Conservation (phyloP, 1,140 invertebrate species). For the Ericerus pela region DNA sequence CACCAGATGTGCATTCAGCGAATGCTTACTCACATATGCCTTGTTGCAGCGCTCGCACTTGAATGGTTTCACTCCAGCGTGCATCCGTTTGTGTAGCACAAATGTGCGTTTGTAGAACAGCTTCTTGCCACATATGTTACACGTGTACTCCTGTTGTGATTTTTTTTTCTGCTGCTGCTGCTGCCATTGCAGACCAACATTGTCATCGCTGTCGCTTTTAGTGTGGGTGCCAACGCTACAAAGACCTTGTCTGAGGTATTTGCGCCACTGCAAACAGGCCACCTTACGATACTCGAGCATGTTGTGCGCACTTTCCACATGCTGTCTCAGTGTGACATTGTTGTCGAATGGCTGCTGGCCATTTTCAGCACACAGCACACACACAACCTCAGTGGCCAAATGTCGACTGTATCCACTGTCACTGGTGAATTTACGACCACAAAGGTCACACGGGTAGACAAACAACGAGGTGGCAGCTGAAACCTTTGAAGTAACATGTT, state of each 20-base stretch:
- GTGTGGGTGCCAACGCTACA: neutral
- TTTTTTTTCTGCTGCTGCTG: too few species aligned
- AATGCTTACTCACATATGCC: neutral
- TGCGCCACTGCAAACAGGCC: neutral
- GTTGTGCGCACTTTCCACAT: neutral
- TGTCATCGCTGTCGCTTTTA: too few species aligned
- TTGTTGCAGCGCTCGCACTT: neutral
- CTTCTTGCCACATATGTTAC: slow-evolving; percentile 9
- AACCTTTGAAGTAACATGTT: neutral
- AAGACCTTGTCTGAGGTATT: neutral
- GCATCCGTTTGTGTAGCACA: slow-evolving; percentile 20
- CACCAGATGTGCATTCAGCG: neutral
- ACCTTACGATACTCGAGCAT: neutral
- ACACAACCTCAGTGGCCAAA: neutral
- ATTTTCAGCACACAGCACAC: neutral
- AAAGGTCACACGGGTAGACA: neutral
- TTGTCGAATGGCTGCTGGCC: neutral
- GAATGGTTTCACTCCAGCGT: slow-evolving; percentile 35
- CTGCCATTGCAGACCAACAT: too few species aligned
- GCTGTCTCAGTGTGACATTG: neutral
- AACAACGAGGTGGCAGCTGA: neutral
- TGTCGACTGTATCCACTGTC: neutral
- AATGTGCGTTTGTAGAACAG: slow-evolving; percentile 16
- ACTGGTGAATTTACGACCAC: neutral
- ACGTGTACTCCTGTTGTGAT: neutral